Conservation (phyloP, 2,797 vertebrate species). For the Sebastes melanostomus region DNA sequence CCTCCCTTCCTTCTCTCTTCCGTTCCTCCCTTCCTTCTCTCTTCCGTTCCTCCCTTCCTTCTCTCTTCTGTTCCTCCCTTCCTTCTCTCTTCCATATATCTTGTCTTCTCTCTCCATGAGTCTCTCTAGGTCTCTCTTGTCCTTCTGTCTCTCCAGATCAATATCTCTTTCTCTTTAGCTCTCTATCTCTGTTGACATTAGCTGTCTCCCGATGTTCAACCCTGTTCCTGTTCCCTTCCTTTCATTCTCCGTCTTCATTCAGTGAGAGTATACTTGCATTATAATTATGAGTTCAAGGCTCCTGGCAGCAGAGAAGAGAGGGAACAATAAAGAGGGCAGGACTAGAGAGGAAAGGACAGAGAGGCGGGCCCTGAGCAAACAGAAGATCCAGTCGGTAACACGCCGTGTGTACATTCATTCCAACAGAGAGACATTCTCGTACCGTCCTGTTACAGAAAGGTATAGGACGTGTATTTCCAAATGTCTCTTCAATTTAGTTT, state of each 20-base stretch:
- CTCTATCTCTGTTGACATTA: neutral
- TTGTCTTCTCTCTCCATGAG: neutral
- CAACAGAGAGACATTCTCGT: no score
- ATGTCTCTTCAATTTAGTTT: neutral
- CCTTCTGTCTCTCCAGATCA: neutral
- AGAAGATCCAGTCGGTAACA: neutral
- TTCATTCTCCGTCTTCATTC: neutral
- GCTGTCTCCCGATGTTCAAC: neutral
- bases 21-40: no score
- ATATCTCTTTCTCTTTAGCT: neutral
- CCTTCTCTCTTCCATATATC: neutral
- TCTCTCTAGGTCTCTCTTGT: neutral
- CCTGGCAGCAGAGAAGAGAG: neutral
- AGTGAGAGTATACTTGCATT: neutral
- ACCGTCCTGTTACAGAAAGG: neutral
- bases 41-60: no score
- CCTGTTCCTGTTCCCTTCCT: neutral
- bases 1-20: neutral
- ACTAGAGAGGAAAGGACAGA: neutral
- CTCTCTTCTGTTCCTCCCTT: no score
- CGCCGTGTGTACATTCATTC: no score
- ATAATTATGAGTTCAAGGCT: conserved; percentile 2
- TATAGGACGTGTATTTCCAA: neutral
- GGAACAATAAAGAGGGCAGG: neutral
- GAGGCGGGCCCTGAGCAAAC: neutral